These are phyloP conservation scores for Laodelphax striatellus DNA, from an alignment of 1,140 invertebrate species.

Conservation along the genomic window DNA sequence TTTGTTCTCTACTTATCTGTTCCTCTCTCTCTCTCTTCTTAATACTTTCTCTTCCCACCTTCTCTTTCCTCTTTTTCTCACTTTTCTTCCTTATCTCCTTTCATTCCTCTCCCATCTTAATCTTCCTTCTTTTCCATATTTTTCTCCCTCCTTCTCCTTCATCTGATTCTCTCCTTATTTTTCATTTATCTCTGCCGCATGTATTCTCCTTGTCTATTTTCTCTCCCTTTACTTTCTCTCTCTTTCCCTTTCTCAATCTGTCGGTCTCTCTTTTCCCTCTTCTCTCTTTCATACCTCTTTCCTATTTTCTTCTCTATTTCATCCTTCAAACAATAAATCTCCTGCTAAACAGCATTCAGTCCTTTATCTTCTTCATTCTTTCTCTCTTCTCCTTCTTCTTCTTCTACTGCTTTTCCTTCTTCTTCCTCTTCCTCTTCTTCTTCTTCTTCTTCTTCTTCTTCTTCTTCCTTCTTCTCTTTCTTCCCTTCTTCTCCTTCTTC, in stretches of 20 bases:
- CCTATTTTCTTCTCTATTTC: neutral
- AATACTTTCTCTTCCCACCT: no score
- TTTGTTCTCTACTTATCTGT: neutral
- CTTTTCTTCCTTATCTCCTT: neutral
- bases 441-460: neutral
- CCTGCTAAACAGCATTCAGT: no score
- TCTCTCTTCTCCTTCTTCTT: neutral
- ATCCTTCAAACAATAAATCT: no score
- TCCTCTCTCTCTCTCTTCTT: no score
- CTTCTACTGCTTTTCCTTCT: neutral
- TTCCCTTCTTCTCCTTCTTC: neutral
- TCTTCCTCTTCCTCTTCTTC: neutral
- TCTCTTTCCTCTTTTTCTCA: neutral
- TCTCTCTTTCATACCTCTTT: neutral
- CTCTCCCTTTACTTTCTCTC: no score
- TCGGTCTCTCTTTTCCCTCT: no score
- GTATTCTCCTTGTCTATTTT: neutral
- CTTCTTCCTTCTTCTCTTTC: neutral
- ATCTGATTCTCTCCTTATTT: neutral
- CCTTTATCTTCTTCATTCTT: neutral
- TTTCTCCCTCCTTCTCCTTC: neutral
- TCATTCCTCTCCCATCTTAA: neutral
- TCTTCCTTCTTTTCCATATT: neutral
- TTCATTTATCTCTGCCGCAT: no score
- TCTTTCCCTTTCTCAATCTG: no score